Evolutionary conservation across 1,140 invertebrate species (phyloP), one percentile per base, ranked within the genome.

Genomic region (Panagrolaimus sp.): DNA sequence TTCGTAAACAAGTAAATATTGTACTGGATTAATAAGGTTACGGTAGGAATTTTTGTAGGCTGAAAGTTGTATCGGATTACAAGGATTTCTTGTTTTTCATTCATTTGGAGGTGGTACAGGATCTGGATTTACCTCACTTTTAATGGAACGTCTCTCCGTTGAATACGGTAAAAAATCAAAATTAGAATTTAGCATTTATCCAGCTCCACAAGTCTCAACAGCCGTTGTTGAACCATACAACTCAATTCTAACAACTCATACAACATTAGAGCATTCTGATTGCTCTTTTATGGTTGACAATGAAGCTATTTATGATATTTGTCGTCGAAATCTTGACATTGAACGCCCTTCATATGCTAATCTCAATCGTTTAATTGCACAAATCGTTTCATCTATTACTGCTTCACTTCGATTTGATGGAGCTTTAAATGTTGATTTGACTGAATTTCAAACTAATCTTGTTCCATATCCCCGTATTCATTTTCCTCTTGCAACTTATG

Each of bases 91-190:
- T 13, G 90, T 93, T 74, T 93, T 92, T 84, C 91, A 92, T 84
- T 90, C 90, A 0, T 93, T 94, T 82, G 92, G 92, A 51, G 92
- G 92, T 53, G 91, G 91, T 48, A 92, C 91, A 71, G 91, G 91
- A 9, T 91, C 90, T 23, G 91, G 91, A 3, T 92, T 92, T 84
- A 90, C 90, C 5, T 91, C 91, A 0, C 85, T 92, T 48, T 86
- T 92, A 45, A 92, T 92, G 91, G 91, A 92, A 85, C 86, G 90
- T 67, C 86, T 92, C n/a, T 90, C 89, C 25, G 90, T 91, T 1
- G 91, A 92, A 75, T 92, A 91, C 83, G 91, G 91, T 47, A 92
- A 92, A 85, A 92, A 91, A 80, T 90, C 90, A 38, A 92, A 92
- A 16, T 27, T 63, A 9, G 62, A 63, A 38, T 63, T 63, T 27